Base-by-base conservation (phyloP, 2,797 vertebrate species). In the Rhabdophis nuchalis region DNA sequence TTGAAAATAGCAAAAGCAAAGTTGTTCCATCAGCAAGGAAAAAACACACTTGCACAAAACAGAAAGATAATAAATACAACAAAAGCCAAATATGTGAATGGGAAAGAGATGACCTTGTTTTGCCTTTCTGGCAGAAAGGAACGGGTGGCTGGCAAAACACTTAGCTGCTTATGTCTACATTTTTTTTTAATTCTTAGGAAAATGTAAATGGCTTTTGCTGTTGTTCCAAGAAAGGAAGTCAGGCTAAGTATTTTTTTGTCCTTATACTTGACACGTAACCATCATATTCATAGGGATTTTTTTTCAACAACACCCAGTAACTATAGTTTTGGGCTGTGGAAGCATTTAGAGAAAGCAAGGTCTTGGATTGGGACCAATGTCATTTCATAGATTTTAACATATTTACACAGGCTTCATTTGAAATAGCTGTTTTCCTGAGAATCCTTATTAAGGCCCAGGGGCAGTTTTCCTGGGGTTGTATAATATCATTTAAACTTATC, bases 141-240 rank as follows among this genome's bases (percentile, higher is more conserved):
- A 92, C 1, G 25, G 23, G 61, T 50, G 25, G 20, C 50, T 53
- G 53, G 52, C 46, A 58, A 29, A 58, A 53, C 20, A 53, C 32
- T 14, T 13, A 54, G 46, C 82, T 41, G 11, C n/a, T 36, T 52
- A 14, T 13, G n/a, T n/a, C 27, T 92, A 53, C 77, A 1, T 27
- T n/a, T 87, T 90, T 86, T 50, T n/a, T 72, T 60, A 58, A 54
- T 53, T 53, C 56, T 54, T 61, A 32, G 64, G 64, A 25, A 61
- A 82, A 82, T 23, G 41, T 82, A 82, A 68, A 60, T 85, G 36
- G 32, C 86, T 90, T 60, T 50, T 64, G 56, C 86, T 61, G 85
- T 56, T 90, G 46, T 90, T 90, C 86, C 86, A 90, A 68, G 86
- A 87, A 90, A 93, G 86, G 92, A 90, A 88, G 56, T 88, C 64